Base-by-base conservation (phyloP, 2,888 invertebrate species). In the Merodon equestris region DNA sequence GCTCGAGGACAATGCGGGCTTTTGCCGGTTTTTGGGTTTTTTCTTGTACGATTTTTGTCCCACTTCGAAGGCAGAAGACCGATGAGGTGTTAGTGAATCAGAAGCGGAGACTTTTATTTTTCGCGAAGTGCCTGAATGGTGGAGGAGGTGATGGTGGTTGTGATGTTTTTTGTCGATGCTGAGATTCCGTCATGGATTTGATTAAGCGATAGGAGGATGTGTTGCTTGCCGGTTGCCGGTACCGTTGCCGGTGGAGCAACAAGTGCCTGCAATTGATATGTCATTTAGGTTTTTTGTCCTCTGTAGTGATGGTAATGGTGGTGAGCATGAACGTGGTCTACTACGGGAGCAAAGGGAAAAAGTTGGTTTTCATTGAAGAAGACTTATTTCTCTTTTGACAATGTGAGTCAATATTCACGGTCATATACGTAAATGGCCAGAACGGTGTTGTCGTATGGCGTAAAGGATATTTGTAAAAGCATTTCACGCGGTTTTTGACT, bases 1-100 rank as follows among this genome's bases (percentile, higher is more conserved):
- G 68, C 67, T 77, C 63, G 42, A 50, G 74, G 68, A 73, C 74
- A 79, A 79, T 74, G 68, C 67, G 58, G 58, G 58, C 40, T 27
- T 27, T 27, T 27, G 27, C 27, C 2, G 27, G 2, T 27, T 27
- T 27, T 27, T 7, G 27, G 68, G 50, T 74, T 79, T 79, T 70
- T 79, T 79, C 79, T 79, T 74, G 74, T 74, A 70, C 74, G 79
- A 79, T 79, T 79, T 79, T 79, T 79, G 79, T 79, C 70, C 74
- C 79, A 79, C 73, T 79, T 74, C 58, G 61, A 77, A 67, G 73
- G 77, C 27, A 27, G 51, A 77, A 77, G 77, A 77, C 77, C 51
- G 79, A 74, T 79, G 79, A 79, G 73, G 79, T 79, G 79, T 79
- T 74, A 60, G 74, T 79, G 58, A 45, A 68, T 64, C 68, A 58